Conservation (phyloP, 2,888 invertebrate species). For the Cyrtodaria siliqua region DNA sequence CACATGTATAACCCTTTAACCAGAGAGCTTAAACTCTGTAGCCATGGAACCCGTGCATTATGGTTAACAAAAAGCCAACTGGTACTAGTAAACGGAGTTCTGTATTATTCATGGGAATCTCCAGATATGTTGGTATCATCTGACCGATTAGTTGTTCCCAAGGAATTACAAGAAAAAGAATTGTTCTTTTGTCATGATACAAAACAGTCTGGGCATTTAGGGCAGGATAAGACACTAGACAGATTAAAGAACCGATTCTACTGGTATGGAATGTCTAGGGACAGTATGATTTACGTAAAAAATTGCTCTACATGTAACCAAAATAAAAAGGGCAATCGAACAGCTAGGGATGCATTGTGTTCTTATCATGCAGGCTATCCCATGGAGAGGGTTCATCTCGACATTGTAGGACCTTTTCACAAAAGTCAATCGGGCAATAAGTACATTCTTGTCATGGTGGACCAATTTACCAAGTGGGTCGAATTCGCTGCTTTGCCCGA, state of each 20-base stretch:
- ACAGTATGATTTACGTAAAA: neutral
- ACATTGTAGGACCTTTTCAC: neutral
- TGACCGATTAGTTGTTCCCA: neutral
- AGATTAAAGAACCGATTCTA: slow-evolving; percentile 2
- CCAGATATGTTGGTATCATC: neutral
- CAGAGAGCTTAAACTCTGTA: neutral
- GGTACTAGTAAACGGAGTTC: neutral
- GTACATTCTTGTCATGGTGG: neutral
- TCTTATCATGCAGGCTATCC: neutral
- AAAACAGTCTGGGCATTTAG: neutral
- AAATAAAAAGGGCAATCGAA: neutral
- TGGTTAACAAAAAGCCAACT: neutral
- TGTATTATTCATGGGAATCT: neutral
- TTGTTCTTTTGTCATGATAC: neutral
- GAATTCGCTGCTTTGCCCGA: neutral
- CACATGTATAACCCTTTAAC: neutral
- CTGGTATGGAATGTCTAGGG: slow-evolving; percentile 11
- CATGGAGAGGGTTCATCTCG: neutral
- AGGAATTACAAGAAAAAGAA: neutral
- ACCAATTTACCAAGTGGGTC: slow-evolving; percentile 3
- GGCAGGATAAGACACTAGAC: slow-evolving; percentile 4
- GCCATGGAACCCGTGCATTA: neutral
- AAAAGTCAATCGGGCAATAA: neutral
- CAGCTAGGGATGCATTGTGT: neutral
- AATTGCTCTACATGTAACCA: slow-evolving; percentile 2